A percentile compares a stretch with the other conserved stretches of the same genome.
Conservation (phyloP, 2,888 invertebrate genomes). For the Campopleginae sp. region DNA sequence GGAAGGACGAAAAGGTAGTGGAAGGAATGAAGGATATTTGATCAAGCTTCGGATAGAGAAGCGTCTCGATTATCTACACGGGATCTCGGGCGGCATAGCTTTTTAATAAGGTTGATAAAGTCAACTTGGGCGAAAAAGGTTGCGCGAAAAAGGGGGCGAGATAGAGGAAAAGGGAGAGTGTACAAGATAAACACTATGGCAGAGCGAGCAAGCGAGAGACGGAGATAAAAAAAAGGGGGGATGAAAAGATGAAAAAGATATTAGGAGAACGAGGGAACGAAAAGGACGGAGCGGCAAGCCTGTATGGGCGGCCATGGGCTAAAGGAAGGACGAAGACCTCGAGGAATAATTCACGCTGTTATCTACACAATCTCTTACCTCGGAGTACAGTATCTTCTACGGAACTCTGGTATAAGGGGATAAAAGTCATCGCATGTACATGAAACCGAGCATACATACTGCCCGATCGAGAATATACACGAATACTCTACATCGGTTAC, state of each 20-base stretch:
- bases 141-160: slow-evolving; percentile 43
- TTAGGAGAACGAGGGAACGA: slow-evolving; percentile 33
- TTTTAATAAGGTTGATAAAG: slow-evolving; percentile 84
- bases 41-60: slow-evolving; percentile 74
- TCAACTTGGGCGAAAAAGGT: slow-evolving; percentile 74
- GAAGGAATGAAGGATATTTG: slow-evolving; percentile 52
- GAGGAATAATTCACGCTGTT: slow-evolving; percentile 83
- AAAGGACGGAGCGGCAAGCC: slow-evolving; percentile 56
- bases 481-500: slow-evolving; percentile 72
- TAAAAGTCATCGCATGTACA: slow-evolving; percentile 68
- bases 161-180: slow-evolving; percentile 43
- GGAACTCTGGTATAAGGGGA: slow-evolving; percentile 64
- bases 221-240: slow-evolving; percentile 41
- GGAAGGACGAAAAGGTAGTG: neutral
- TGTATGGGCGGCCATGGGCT: slow-evolving; percentile 71
- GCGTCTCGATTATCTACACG: slow-evolving; percentile 76
- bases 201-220: slow-evolving; percentile 44
- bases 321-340: slow-evolving; percentile 74
- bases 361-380: slow-evolving; percentile 81
- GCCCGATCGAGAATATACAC: slow-evolving; percentile 59
- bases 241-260: slow-evolving; percentile 37
- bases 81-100: slow-evolving; percentile 80
- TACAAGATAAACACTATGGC: slow-evolving; percentile 39
- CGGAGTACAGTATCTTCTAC: slow-evolving; percentile 79
- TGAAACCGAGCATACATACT: slow-evolving; percentile 69